Base-by-base conservation (phyloP, 2,888 invertebrate genomes). In the Pedicia rivosa region DNA sequence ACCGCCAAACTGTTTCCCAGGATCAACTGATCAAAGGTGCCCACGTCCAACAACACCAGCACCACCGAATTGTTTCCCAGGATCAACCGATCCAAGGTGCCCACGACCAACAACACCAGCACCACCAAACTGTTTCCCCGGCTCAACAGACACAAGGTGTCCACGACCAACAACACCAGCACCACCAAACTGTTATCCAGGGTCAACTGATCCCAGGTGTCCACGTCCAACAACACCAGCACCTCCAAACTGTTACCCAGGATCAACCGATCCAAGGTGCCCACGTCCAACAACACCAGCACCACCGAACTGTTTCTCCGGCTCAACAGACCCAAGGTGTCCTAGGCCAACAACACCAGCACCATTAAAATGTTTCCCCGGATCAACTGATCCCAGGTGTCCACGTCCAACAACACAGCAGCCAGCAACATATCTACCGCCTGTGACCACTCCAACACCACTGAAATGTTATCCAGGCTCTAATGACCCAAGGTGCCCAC, bases 301-400 rank as follows among this genome's bases (percentile, higher is more conserved):
- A 60, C 63, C 17, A 60, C 63, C 43, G 59, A 31, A 31, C 6
- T 31, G 31, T 12, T 55, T 54, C 39, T 52, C 56, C 0, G 48
- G 59, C 7, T 63, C 61, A 22, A 54, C 52, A 0, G 48, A 48
- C 43, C 56, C 60, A 1, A 46, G 57, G 20, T 62, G 61, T 36
- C 51, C 56, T 1, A 44, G 43, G 36, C 50, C 51, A 10, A 45
- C 47, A 33, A 35, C 51, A 1, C 32, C 45, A 2, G 13, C 1
- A 19, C 31, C 31, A 31, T 16, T 50, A 10, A 31, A 31, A 2
- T 31, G 31, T 12, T 55, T 54, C 39, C 52, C 56, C 0, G 48
- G 59, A 8, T 63, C 61, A 22, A 54, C 52, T 0, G 48, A 48
- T 43, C 56, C 60, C 1, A 46, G 57, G 20, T 62, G 61, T 36